phyloP scores from a whole-genome alignment of 2,797 vertebrate genomes.

The Chromis chromis region DNA sequence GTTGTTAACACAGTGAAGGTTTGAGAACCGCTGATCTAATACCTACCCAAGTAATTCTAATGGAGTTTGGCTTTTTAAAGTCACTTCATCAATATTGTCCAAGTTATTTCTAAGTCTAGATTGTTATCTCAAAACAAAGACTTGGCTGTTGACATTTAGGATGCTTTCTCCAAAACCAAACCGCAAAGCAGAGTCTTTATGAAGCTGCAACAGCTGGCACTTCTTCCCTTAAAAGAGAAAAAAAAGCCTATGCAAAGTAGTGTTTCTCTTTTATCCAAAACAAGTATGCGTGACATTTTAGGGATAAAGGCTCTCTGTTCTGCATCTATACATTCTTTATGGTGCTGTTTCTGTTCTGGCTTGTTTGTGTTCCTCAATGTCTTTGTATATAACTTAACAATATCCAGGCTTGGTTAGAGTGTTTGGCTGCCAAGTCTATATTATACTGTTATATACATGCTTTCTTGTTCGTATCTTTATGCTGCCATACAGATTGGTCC shows the following conservation, averaged over 20 bases:
- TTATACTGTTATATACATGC: slow-evolving; percentile 9
- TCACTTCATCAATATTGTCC: background rate
- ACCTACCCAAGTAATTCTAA: background rate
- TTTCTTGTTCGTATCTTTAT: slow-evolving; percentile 17
- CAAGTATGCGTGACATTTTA: slow-evolving; percentile 41
- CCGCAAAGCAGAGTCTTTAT: slow-evolving; percentile 8
- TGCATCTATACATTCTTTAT: slow-evolving; percentile 34
- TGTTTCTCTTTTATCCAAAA: slow-evolving; percentile 19
- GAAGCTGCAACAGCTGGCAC: background rate
- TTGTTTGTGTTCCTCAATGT: slow-evolving; percentile 35
- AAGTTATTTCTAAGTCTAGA: background rate
- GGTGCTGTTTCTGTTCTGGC: slow-evolving; percentile 33
- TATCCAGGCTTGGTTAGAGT: slow-evolving; percentile 30
- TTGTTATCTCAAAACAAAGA: slow-evolving; percentile 24
- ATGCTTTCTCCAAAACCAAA: slow-evolving; percentile 11
- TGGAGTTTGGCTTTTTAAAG: background rate
- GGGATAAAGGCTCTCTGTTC: slow-evolving; percentile 33
- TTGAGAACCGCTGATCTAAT: too few relatives aligned
- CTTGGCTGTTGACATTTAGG: slow-evolving; percentile 8
- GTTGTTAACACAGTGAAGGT: too few relatives aligned
- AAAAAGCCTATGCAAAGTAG: slow-evolving; percentile 13
- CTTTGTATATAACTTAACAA: slow-evolving; percentile 28
- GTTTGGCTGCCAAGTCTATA: slow-evolving; percentile 26
- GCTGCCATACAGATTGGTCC: slow-evolving; percentile 10
- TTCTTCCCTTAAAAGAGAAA: slow-evolving; percentile 21